Percentiles rank a stretch among this genome's conserved stretches.
These are phyloP conservation scores for Megaceryle alcyon DNA, from an alignment of 2,797 vertebrate species.

Conservation along the genomic window DNA sequence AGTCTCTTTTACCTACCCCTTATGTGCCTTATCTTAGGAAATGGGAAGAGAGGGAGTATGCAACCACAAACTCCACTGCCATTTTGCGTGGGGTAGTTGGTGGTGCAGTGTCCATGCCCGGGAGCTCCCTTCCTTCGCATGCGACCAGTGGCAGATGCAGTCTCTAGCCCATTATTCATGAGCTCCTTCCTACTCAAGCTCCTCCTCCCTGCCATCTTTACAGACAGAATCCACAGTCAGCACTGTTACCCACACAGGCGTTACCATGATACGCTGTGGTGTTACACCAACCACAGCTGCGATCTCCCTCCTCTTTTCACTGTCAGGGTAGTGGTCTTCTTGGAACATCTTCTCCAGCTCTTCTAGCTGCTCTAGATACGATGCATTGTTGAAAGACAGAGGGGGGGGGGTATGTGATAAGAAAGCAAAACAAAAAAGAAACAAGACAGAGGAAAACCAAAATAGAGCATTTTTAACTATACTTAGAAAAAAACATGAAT, in stretches of 20 bases:
- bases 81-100: background rate
- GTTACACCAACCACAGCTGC: slow-evolving; percentile 90
- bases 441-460: background rate
- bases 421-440: background rate
- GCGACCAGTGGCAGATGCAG: background rate
- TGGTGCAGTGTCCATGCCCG: background rate
- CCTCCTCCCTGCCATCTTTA: background rate
- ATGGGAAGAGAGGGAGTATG: background rate
- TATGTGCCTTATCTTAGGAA: background rate
- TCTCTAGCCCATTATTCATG: background rate
- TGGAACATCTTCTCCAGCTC: slow-evolving; percentile 90
- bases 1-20: background rate
- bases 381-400: slow-evolving; percentile 5
- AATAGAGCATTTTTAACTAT: background rate
- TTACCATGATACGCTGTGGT: slow-evolving; percentile 95
- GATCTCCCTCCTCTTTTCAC: slow-evolving; percentile 89
- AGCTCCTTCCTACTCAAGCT: background rate
- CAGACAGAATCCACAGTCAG: background rate
- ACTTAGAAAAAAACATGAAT: background rate
- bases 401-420: background rate
- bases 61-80: background rate
- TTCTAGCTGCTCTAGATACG: slow-evolving; percentile 87
- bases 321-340: slow-evolving; percentile 94
- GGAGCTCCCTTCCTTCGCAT: background rate
- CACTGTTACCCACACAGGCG: background rate